Conservation (phyloP, 2,888 invertebrate species). For the Conchocele bisecta region DNA sequence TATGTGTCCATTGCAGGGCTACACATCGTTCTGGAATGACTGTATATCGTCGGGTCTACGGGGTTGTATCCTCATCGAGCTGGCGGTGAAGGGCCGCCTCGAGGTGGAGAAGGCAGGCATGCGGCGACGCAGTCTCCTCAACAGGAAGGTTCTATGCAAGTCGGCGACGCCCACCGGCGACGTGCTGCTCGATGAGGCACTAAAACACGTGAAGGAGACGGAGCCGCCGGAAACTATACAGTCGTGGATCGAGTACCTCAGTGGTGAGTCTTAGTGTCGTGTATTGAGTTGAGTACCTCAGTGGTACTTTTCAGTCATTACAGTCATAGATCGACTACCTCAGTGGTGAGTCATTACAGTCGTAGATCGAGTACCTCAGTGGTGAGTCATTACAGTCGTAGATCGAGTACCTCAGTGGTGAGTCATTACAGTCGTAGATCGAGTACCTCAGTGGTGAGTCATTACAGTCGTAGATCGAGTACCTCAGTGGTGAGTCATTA, state of each 20-base stretch:
- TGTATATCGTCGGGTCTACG: slow-evolving; percentile 99
- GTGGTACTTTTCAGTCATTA: no score
- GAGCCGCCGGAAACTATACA: slow-evolving; percentile 98
- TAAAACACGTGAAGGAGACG: slow-evolving; percentile 99
- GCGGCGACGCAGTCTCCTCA: slow-evolving; percentile 92
- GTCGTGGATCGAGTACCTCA: slow-evolving; percentile 99
- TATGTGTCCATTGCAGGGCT: slow-evolving; percentile 75
- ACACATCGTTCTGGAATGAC: slow-evolving; percentile 99
- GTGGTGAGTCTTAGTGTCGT: slow-evolving; percentile 87
- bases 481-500: no score
- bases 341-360: no score
- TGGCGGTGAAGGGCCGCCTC: slow-evolving; percentile 96
- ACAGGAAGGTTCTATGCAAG: slow-evolving; percentile 89
- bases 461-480: no score
- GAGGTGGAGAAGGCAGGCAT: slow-evolving; percentile 98
- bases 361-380: no score
- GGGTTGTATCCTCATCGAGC: slow-evolving; percentile 98
- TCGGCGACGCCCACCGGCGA: slow-evolving; percentile 98
- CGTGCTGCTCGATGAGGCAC: slow-evolving; percentile 93
- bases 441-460: no score
- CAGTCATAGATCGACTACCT: no score
- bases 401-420: no score
- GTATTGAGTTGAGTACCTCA: no score
- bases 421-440: no score
- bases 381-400: no score